A percentile compares a stretch with the other conserved stretches of the same genome.
These are phyloP conservation scores for Xiphias gladius DNA, from an alignment of 2,113 vertebrate species.

Conservation along the genomic window DNA sequence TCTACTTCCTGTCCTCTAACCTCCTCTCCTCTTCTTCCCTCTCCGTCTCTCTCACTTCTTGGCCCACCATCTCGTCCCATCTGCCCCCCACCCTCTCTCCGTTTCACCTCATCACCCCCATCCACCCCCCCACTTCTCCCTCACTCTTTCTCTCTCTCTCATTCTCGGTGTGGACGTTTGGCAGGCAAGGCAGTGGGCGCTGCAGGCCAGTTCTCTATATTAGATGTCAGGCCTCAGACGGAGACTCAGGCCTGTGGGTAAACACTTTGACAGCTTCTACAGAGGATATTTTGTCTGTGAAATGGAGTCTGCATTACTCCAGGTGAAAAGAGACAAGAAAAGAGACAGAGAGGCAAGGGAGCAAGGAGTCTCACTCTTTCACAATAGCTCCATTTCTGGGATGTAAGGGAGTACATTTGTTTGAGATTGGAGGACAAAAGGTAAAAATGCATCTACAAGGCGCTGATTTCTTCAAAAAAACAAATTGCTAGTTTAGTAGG, in stretches of 20 bases:
- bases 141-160: neutral
- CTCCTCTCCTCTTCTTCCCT: constrained; percentile 15
- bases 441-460: constrained; percentile 19
- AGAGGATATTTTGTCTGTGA: constrained; percentile 85
- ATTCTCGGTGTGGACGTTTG: constrained; percentile 55
- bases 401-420: constrained; percentile 29
- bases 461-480: neutral
- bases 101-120: constrained; percentile 41
- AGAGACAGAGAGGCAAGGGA: constrained; percentile 43
- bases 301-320: constrained; percentile 82
- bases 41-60: constrained; percentile 12
- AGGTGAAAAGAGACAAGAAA: constrained; percentile 65
- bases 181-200: constrained; percentile 68
- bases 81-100: constrained; percentile 10
- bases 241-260: constrained; percentile 84
- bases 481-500: neutral
- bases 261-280: constrained; percentile 86
- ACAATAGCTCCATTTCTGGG: constrained; percentile 21
- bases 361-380: constrained; percentile 39
- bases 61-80: constrained; percentile 5
- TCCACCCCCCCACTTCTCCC: neutral
- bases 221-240: constrained; percentile 86
- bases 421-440: constrained; percentile 27
- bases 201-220: constrained; percentile 83
- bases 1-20: constrained; percentile 35